Conservation (phyloP, 1,140 invertebrate species). For the Pemphigus obesinymphae region DNA sequence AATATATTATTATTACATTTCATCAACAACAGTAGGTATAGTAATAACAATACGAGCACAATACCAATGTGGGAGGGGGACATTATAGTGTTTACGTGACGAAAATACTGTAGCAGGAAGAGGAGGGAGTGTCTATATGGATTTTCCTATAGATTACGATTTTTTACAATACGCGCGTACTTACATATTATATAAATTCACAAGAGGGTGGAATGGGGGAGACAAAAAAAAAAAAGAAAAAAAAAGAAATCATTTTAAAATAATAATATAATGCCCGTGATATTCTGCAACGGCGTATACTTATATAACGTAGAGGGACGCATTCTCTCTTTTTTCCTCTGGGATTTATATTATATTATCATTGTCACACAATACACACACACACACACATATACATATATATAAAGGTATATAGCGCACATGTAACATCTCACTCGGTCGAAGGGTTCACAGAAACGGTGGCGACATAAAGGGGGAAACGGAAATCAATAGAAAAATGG, state of each 20-base stretch:
- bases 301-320: background rate
- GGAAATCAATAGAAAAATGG: constrained; percentile 31
- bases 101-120: background rate
- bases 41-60: background rate
- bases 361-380: constrained; percentile 23
- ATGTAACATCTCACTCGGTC: constrained; percentile 28
- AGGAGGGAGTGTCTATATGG: background rate
- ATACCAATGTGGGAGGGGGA: background rate
- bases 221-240: background rate
- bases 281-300: background rate
- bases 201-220: background rate
- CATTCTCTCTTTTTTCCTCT: background rate
- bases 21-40: background rate
- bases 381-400: too few relatives aligned
- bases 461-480: constrained; percentile 1
- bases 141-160: background rate
- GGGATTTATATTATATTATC: constrained; percentile 2
- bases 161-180: background rate
- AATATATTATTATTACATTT: background rate
- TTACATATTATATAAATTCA: background rate
- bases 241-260: constrained; percentile 28
- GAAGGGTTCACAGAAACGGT: background rate
- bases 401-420: too few relatives aligned
- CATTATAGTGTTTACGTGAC: constrained; percentile 2
- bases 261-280: constrained; percentile 17